These are phyloP conservation scores for Zonotrichia leucophrys DNA, from an alignment of 2,113 vertebrate species.

Conservation along the genomic window DNA sequence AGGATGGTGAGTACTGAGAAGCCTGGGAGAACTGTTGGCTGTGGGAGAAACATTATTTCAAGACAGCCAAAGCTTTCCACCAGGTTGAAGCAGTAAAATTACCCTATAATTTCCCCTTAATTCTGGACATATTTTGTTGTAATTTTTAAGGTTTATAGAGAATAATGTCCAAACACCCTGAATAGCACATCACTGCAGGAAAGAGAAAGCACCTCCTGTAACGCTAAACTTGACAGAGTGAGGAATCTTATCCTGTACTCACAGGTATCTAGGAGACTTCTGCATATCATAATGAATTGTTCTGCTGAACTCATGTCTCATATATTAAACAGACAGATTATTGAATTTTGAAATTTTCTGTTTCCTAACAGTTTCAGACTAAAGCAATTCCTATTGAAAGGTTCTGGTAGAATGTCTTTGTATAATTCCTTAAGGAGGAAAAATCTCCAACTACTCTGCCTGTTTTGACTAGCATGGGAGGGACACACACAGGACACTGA, in stretches of 20 bases:
- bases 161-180: neutral
- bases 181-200: neutral
- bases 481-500: neutral
- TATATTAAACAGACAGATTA: neutral
- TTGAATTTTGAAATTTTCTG: neutral
- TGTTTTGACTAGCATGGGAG: neutral
- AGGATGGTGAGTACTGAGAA: neutral
- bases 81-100: neutral
- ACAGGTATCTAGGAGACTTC: neutral
- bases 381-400: neutral
- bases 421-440: neutral
- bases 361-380: neutral
- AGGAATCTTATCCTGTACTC: neutral
- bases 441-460: neutral
- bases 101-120: neutral
- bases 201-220: neutral
- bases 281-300: neutral
- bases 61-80: neutral
- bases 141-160: neutral
- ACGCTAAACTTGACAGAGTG: neutral
- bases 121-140: neutral
- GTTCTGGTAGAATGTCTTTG: neutral
- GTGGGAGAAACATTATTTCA: neutral
- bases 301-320: neutral
- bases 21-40: neutral